Conservation (phyloP, 1,140 invertebrate genomes). For the Orchesella cincta region DNA sequence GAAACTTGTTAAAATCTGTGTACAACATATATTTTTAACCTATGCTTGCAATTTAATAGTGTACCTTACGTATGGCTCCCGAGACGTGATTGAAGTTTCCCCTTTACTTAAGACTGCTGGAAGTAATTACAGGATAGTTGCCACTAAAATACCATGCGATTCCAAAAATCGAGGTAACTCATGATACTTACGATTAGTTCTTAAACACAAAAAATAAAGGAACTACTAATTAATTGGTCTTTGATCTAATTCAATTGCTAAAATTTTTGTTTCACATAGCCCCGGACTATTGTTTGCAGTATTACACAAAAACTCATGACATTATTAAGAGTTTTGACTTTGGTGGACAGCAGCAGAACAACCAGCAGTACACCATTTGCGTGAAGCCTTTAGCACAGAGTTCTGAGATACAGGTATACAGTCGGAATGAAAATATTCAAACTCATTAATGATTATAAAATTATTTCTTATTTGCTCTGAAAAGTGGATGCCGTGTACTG, state of each 20-base stretch:
- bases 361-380: conserved; percentile 33
- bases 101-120: neutral
- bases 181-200: neutral
- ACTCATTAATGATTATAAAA: neutral
- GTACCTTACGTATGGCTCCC: neutral
- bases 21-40: neutral
- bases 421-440: neutral
- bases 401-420: neutral
- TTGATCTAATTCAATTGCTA: neutral
- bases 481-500: neutral
- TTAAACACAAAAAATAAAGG: neutral
- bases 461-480: no score
- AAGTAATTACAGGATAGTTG: neutral
- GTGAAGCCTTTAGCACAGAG: neutral
- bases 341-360: conserved; percentile 30
- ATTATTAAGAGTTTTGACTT: conserved; percentile 21
- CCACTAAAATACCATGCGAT: conserved; percentile 8
- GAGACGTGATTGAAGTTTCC: neutral
- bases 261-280: conserved; percentile 4
- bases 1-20: no score
- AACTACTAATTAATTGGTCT: neutral
- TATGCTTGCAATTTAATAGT: neutral
- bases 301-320: neutral
- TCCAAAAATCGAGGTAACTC: neutral
- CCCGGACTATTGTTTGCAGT: conserved; percentile 24